Evolutionary conservation across 92 coral and sea anemone species (phyloP), one percentile per base, ranked within the genome.

Genomic region (Epizoanthus stellaris): DNA sequence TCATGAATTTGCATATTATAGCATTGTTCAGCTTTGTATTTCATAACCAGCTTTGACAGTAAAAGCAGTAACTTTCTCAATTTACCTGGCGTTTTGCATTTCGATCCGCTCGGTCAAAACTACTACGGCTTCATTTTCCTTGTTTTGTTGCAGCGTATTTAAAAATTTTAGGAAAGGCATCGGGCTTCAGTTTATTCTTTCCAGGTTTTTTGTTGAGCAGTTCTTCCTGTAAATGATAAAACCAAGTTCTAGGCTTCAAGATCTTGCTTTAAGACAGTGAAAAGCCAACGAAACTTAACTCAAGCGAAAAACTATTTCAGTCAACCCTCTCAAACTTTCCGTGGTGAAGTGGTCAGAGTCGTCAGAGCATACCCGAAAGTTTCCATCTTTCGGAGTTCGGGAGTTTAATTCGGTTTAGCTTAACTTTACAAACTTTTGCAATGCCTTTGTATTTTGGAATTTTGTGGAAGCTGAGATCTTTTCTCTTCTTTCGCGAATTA

Each of bases 41-140:
- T 67, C 71, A 67, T 25, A 67, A 67, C 71, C 71, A 67, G 71
- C 71, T 67, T 67, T 67, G 45, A 4, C 71, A 67, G 71, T 67
- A 25, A 67, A 23, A 30, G 71, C 14, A 67, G 71, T 67, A 67
- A 67, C 71, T 67, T 67, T 67, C 71, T 67, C 15, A 67, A 67
- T 67, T 67, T 67, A 25, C 71, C 71, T 67, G 71, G 13, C 71
- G 71, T 67, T 70, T 70, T 6, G 75, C 75, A 6, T 70, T 42
- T 70, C 75, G 75, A 70, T 70, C 75, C 4, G 75, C 36, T 70
- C 25, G 75, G 57, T 70, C 75, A 70, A 70, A 70, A 70, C 75
- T 38, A 14, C 56, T 40, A 12, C 20, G 52, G 0, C 54, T 36
- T 70, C 57, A 6, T 70, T 70, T 70, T 70, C 75, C 25, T 36